Evolutionary conservation across 2,113 vertebrate species (phyloP).

Genomic region (Aldabrachelys gigantea): DNA sequence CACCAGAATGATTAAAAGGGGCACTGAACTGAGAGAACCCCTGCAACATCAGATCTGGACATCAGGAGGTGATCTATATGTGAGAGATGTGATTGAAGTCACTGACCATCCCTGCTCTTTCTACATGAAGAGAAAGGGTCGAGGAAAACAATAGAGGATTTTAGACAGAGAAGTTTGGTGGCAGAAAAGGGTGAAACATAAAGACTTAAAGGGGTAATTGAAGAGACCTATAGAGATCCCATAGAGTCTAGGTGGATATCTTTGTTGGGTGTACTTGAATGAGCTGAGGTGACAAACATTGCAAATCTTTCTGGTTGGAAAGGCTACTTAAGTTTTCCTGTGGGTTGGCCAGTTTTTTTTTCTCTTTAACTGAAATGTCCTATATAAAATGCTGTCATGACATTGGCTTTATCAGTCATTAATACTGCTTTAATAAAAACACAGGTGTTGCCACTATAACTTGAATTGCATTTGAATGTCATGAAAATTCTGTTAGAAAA

Average conservation of each 20-base stretch:
- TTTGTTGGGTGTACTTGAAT: neutral
- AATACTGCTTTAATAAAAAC: neutral
- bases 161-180: neutral
- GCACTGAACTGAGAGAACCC: neutral
- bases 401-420: neutral
- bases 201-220: neutral
- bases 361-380: neutral
- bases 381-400: neutral
- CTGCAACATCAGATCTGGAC: neutral
- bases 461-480: conserved; percentile 12
- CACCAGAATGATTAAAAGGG: too few species aligned
- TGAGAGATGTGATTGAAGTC: neutral
- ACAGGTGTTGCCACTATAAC: neutral
- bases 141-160: neutral
- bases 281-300: neutral
- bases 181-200: neutral
- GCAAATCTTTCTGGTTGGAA: neutral
- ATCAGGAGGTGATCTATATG: neutral
- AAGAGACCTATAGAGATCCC: neutral
- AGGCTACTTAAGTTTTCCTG: too few species aligned
- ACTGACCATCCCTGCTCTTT: neutral
- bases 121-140: neutral
- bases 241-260: neutral
- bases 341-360: neutral
- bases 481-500: conserved; percentile 31